Evolutionary conservation across 2,888 invertebrate species (phyloP).

Genomic region (Leucophenga montana): DNA sequence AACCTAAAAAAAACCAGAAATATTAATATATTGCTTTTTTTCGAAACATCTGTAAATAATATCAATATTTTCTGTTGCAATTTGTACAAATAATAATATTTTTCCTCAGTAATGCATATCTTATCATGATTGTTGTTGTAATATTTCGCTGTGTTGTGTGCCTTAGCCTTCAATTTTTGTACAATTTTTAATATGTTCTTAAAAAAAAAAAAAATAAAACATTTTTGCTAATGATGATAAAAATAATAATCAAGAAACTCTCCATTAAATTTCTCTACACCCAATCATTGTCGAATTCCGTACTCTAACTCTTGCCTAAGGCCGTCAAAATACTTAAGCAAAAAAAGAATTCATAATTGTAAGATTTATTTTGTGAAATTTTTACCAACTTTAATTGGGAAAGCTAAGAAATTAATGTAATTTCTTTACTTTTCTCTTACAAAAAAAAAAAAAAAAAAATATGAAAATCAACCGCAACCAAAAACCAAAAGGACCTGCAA

Average conservation of each 20-base stretch:
- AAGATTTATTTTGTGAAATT: constrained; percentile 62
- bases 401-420: constrained; percentile 60
- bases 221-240: constrained; percentile 8
- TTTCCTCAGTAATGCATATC: too few relatives aligned
- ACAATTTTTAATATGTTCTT: not conserved
- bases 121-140: constrained; percentile 14
- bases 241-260: constrained; percentile 14
- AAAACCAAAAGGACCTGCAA: constrained; percentile 66
- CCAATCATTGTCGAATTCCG: constrained; percentile 61
- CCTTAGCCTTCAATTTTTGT: constrained; percentile 7
- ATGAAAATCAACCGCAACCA: too few relatives aligned
- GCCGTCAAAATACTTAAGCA: constrained; percentile 65
- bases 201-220: not conserved
- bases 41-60: too few relatives aligned
- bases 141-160: constrained; percentile 8
- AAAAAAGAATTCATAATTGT: constrained; percentile 59
- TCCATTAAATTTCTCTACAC: constrained; percentile 19
- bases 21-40: too few relatives aligned
- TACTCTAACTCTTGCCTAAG: constrained; percentile 62
- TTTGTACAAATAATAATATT: too few relatives aligned
- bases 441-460: constrained; percentile 3
- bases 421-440: constrained; percentile 37
- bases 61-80: too few relatives aligned
- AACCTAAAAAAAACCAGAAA: too few relatives aligned
- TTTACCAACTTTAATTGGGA: constrained; percentile 44